Conservation (phyloP, 2,888 invertebrate species). For the Volucella bombylans region DNA sequence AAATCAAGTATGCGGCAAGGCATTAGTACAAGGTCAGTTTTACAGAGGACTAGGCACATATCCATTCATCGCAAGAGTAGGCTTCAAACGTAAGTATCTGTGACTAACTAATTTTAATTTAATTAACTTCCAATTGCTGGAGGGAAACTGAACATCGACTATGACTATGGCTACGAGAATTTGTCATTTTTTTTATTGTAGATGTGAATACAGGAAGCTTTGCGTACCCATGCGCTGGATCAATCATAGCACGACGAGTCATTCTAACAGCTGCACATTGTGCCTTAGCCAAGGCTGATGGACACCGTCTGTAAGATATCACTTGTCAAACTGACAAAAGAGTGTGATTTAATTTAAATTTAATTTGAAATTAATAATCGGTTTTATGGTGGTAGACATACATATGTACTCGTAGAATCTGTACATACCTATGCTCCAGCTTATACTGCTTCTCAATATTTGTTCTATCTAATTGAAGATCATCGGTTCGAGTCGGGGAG, state of each 20-base stretch:
- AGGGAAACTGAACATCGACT: too few species aligned
- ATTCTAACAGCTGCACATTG: slow-evolving; percentile 91
- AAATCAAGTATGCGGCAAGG: slow-evolving; percentile 85
- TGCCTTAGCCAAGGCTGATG: slow-evolving; percentile 89
- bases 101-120: not conserved
- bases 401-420: not conserved
- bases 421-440: too few species aligned
- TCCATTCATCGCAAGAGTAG: slow-evolving; percentile 90
- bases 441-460: slow-evolving; percentile 27
- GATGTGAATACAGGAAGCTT: slow-evolving; percentile 87
- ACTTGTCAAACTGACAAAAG: not conserved
- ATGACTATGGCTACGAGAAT: too few species aligned
- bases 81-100: slow-evolving; percentile 87
- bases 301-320: slow-evolving; percentile 88
- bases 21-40: slow-evolving; percentile 86
- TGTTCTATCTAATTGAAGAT: slow-evolving; percentile 82
- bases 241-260: slow-evolving; percentile 86
- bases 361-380: slow-evolving; percentile 52
- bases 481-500: slow-evolving; percentile 89
- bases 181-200: slow-evolving; percentile 77
- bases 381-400: slow-evolving; percentile 30
- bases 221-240: slow-evolving; percentile 90
- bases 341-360: slow-evolving; percentile 39
- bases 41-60: slow-evolving; percentile 88
- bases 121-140: not conserved